Evolutionary conservation across 2,888 invertebrate genomes (phyloP), one percentile per base, ranked within the genome.

Genomic region (Zaprionus bogoriensis): DNA sequence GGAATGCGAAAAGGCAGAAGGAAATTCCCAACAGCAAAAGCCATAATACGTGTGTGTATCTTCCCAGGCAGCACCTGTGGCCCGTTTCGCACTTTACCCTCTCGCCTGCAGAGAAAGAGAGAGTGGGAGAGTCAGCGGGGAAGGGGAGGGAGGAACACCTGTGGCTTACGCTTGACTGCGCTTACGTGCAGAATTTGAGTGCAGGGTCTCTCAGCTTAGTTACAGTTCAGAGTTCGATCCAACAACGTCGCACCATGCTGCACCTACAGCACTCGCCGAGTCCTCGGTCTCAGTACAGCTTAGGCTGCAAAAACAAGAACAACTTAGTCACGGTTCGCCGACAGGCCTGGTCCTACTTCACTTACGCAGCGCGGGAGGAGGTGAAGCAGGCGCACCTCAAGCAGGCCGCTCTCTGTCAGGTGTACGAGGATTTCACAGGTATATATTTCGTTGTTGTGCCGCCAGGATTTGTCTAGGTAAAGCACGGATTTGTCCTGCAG

Each of bases 371-470:
- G 14, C 45, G 53, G 52, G 82, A 84, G 30, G 66, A 63, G 46
- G 55, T 68, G 42, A 74, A 75, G 44, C 62, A 72, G 62, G 44
- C 67, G 39, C 55, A 76, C 45, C 70, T 85, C 17, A 66, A 75
- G 25, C 75, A 82, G 64, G 72, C 76, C 10, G 64, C 76, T 47
- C 67, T 87, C 3, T 84, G 66, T 67, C 84, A 82, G 48, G 82
- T 82, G 63, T 87, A 82, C 53, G 81, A 84, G 70, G 84, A 87
- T 64, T 87, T 73, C 22, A 87, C 82, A 82, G 87, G 87, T 82
- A 82, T 52, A 52, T 61, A 53, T 48, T 47, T 23, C n/a, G 6
- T 23, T 39, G 17, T 14, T 23, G 51, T 14, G 7, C 22, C n/a
- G 27, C 17, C 17, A n/a, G 25, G 14, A 23, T 17, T 45, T 27